Evolutionary conservation across 2,888 invertebrate genomes (phyloP), one percentile per base, ranked within the genome.

Genomic region (Caenorhabditis becei): DNA sequence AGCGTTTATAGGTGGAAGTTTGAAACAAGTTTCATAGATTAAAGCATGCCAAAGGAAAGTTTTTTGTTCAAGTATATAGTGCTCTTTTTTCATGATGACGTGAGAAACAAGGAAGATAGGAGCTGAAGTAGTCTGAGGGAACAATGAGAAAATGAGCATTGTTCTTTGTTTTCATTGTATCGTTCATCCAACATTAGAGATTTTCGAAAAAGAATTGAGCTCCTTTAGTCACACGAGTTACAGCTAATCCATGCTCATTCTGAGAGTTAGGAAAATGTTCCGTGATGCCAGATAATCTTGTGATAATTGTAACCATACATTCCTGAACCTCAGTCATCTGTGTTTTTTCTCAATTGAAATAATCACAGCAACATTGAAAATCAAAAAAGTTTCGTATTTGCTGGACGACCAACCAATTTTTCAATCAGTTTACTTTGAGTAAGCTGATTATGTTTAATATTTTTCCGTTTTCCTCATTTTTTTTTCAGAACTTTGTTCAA

Each of bases 21-120:
- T 56, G 47, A 65, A 66, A 65, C 58, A 74, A 65, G 74, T 74
- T 65, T 75, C 75, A 75, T 66, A 75, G 75, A 75, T 75, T 66
- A 59, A 28, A n/a, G 3, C 11, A n/a, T 3, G 20, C 18, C 35
- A 41, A 41, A 41, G 3, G 8, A 14, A 41, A 16, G 14, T 41
- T 10, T 41, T 16, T 10, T 14, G 16, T 41, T 41, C 41, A 7
- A 16, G 41, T 7, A 41, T 41, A 5, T 41, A 14, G 14, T 54
- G 10, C 28, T 32, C 23, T 14, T 5, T n/a, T 47, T n/a, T 58
- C 56, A 20, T n/a, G 44, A 53, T 71, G 61, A 70, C 61, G 58
- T 61, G 54, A 26, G 20, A 28, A 20, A 70, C 14, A 28, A 4
- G 5, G 24, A 28, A 28, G 28, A 62, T 24, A 49, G 7, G 11